phyloP scores from a whole-genome alignment of 2,113 vertebrate genomes.

The Ia io region DNA sequence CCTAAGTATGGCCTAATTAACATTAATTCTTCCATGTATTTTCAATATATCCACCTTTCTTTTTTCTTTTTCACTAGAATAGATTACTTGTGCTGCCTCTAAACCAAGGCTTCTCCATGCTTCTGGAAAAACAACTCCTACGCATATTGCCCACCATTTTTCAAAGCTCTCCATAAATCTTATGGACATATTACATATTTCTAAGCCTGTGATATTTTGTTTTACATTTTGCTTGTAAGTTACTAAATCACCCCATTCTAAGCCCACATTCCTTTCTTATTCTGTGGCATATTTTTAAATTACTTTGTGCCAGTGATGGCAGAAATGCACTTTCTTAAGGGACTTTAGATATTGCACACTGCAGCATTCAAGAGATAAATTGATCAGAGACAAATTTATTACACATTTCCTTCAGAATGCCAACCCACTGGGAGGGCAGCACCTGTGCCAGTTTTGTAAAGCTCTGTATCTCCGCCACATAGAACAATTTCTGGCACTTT shows the following conservation, averaged over 20 bases:
- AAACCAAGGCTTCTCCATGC: neutral
- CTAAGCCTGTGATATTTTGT: neutral
- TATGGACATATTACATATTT: neutral
- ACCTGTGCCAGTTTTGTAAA: neutral
- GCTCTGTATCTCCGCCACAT: neutral
- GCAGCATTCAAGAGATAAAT: neutral
- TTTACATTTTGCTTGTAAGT: conserved; percentile 1
- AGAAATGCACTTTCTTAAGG: neutral
- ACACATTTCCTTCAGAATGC: neutral
- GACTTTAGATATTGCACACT: neutral
- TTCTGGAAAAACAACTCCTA: neutral
- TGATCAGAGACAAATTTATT: neutral
- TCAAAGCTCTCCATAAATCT: neutral
- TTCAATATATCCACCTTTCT: conserved; percentile 20
- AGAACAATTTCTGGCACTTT: neutral
- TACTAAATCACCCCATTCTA: neutral
- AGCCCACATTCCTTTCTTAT: neutral
- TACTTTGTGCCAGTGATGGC: neutral
- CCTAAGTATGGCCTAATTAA: conserved; percentile 24
- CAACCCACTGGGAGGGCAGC: neutral
- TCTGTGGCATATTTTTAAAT: neutral
- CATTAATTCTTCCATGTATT: conserved; percentile 26
- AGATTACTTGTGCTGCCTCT: neutral
- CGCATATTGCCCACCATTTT: neutral
- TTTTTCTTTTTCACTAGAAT: neutral